phyloP scores from a whole-genome alignment of 2,113 vertebrate species.

The Paedocypris sp. region DNA sequence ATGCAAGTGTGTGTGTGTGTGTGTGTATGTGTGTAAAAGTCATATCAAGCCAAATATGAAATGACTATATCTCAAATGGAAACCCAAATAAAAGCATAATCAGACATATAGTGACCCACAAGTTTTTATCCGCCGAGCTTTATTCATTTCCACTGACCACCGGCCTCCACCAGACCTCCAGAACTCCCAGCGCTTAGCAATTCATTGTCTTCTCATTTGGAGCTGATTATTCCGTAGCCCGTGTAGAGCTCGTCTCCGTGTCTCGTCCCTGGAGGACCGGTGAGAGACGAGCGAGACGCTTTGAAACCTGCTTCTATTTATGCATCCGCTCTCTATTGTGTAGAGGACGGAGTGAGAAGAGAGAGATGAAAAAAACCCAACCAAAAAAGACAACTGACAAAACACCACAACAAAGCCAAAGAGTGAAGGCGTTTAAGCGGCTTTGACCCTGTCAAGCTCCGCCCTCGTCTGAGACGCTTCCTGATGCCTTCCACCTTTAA shows the following conservation, averaged over 20 bases:
- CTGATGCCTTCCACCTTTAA: background rate
- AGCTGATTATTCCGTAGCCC: conserved; percentile 11
- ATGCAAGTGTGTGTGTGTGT: too few species aligned
- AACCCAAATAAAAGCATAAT: too few species aligned
- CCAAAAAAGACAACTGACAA: conserved; percentile 35
- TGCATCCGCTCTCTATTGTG: conserved; percentile 37
- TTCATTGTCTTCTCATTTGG: conserved; percentile 7
- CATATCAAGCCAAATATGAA: too few species aligned
- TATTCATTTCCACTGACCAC: too few species aligned
- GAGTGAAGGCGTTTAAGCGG: conserved; percentile 16
- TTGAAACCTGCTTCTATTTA: conserved; percentile 48
- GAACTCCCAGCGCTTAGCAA: conserved; percentile 7
- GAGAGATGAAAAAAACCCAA: conserved; percentile 17
- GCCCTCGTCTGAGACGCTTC: background rate
- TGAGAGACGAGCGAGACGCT: conserved; percentile 41
- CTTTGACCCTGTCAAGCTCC: conserved; percentile 18
- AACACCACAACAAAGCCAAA: conserved; percentile 44
- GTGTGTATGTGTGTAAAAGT: too few species aligned
- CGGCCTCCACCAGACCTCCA: background rate
- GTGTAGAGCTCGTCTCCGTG: conserved; percentile 37
- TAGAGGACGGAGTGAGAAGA: background rate
- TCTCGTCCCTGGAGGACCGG: conserved; percentile 36
- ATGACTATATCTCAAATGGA: too few species aligned
- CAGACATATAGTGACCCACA: too few species aligned
- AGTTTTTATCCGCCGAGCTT: too few species aligned